These are phyloP conservation scores for Cephus pygmeus DNA, from an alignment of 2,888 invertebrate genomes.

Conservation along the genomic window DNA sequence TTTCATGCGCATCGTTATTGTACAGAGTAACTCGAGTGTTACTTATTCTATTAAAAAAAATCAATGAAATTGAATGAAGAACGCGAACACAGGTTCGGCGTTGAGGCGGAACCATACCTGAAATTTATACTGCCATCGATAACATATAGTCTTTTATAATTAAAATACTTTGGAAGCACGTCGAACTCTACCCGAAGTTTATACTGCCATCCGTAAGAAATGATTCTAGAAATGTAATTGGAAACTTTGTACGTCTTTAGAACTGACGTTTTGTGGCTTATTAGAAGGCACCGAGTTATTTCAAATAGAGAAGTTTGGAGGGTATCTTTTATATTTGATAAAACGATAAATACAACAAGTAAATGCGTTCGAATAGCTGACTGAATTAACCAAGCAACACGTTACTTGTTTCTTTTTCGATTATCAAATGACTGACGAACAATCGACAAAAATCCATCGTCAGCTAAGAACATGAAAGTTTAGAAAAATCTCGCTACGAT, in stretches of 20 bases:
- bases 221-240: not conserved
- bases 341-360: not conserved
- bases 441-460: not conserved
- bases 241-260: not conserved
- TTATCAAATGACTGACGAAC: not conserved
- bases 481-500: not conserved
- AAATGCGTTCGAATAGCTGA: not conserved
- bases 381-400: not conserved
- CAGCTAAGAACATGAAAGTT: not conserved
- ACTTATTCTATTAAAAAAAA: not conserved
- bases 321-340: not conserved
- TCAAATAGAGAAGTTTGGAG: not conserved
- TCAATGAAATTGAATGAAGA: not conserved
- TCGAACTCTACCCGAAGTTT: conserved; percentile 19
- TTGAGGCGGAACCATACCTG: not conserved
- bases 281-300: not conserved
- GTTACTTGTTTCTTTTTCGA: not conserved
- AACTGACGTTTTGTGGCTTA: not conserved
- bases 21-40: not conserved
- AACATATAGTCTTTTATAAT: conserved; percentile 11
- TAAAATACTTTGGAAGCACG: conserved; percentile 7
- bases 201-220: conserved; percentile 19
- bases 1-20: not conserved
- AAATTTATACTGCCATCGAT: conserved; percentile 13
- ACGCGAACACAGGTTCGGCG: not conserved